Base-by-base conservation (phyloP, 1,140 invertebrate species). In the Antheraea pernyi region DNA sequence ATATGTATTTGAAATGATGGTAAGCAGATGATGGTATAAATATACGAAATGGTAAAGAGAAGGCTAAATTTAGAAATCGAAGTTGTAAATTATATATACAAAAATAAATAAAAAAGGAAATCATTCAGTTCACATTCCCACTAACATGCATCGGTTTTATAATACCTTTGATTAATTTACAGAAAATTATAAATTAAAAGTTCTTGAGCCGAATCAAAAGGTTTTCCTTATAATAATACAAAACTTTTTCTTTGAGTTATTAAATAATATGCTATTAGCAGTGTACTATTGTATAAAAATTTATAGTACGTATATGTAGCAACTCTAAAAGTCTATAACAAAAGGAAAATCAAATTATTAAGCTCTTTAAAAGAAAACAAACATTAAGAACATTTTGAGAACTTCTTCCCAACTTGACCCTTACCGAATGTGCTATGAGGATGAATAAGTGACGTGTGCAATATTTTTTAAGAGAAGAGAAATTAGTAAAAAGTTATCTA, bases 1-100 rank as follows among this genome's bases (percentile, higher is more conserved):
- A 76, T 73, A 72, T 73, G 9, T 59, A n/a, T 59, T 53, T 53
- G 30, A 67, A 10, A 11, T 59, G 7, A 16, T 36, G 46, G 46
- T 9, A 67, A 39, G 48, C 48, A 30, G 9, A 59, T 19, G 48
- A 67, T 30, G 16, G 30, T 37, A 30, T 67, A 16, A 59, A 36
- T 10, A 39, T 37, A 53, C 16, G 18, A 36, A 36, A 59, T 59
- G n/a, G 30, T 59, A 39, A 59, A 36, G 37, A 59, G 58, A 59
- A 19, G 10, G n/a, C 19, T 53, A 53, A 0, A 13, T 53, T 13
- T n/a, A 53, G 16, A 16, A n/a, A 53, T 10, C 8, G 11, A 42
- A 42, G 1, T 42, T 11, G 11, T 42, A 10, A 42, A 42, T 2
- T 42, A 8, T 16, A 16, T 16, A 11, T 53, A 53, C 46, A 53